A percentile compares a stretch with the other conserved stretches of the same genome.
Conservation (phyloP, 2,797 vertebrate genomes). For the Tragopan temminckii region DNA sequence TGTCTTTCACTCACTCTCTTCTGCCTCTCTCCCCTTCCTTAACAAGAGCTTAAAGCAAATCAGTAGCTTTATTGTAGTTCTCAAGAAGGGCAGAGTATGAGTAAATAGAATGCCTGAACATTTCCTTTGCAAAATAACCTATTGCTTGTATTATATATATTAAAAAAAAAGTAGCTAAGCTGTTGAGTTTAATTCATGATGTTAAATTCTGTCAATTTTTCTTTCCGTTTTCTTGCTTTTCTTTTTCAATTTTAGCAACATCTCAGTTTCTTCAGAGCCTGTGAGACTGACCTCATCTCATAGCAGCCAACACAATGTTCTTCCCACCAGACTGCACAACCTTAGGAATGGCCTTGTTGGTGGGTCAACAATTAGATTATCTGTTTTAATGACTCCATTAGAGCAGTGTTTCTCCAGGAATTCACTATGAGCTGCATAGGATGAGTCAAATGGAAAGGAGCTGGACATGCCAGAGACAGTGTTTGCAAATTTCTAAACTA, state of each 20-base stretch:
- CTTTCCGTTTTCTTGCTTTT: conserved; percentile 85
- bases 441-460: not conserved
- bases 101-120: not conserved
- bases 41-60: conserved; percentile 42
- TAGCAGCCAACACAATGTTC: conserved; percentile 85
- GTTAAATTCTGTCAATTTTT: conserved; percentile 81
- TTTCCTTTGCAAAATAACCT: not conserved
- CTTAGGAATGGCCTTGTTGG: conserved; percentile 84
- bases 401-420: conserved; percentile 87
- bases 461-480: not conserved
- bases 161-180: not conserved
- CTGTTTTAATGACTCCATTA: conserved; percentile 83
- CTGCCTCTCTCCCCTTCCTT: not conserved
- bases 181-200: conserved; percentile 17
- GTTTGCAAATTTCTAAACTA: not conserved
- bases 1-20: not conserved
- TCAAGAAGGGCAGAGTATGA: not conserved
- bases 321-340: conserved; percentile 85
- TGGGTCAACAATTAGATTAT: conserved; percentile 82
- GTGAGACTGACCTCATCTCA: conserved; percentile 83
- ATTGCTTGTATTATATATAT: conserved; percentile 4
- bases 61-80: conserved; percentile 59
- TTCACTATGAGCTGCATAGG: conserved; percentile 47
- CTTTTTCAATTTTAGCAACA: conserved; percentile 83
- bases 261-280: conserved; percentile 83